Percentiles rank a stretch among this genome's conserved stretches.
Evolutionary conservation across 2,888 invertebrate species (phyloP).

Genomic region (Tetheella fluctuosa): DNA sequence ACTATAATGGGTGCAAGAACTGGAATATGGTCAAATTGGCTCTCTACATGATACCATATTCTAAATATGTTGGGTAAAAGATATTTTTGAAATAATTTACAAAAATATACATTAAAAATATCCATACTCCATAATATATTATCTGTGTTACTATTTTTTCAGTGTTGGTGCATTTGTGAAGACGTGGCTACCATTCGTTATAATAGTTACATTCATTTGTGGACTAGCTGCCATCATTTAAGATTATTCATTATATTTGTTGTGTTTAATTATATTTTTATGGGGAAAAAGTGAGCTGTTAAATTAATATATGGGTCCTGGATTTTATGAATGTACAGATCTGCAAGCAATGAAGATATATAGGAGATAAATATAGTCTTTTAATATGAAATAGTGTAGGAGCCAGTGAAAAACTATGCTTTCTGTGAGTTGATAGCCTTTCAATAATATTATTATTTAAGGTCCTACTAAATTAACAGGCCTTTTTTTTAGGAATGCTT

Average conservation of each 20-base stretch:
- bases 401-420: background rate
- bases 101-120: background rate
- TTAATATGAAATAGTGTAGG: background rate
- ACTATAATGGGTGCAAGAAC: conserved; percentile 88
- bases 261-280: conserved; percentile 1
- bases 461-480: too few relatives aligned
- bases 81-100: background rate
- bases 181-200: conserved; percentile 92
- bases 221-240: conserved; percentile 63
- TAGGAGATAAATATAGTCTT: background rate
- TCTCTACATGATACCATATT: conserved; percentile 87
- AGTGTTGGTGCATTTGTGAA: conserved; percentile 88
- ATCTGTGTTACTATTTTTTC: conserved; percentile 35
- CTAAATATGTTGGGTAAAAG: conserved; percentile 90
- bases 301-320: background rate
- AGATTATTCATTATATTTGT: conserved; percentile 14
- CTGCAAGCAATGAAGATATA: background rate
- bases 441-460: background rate
- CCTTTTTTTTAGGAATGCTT: too few relatives aligned
- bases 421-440: background rate
- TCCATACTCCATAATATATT: too few relatives aligned
- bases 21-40: conserved; percentile 98
- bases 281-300: background rate
- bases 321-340: background rate
- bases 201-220: conserved; percentile 75